Evolutionary conservation across 2,888 invertebrate genomes (phyloP).

Genomic region (Rhagium mordax): DNA sequence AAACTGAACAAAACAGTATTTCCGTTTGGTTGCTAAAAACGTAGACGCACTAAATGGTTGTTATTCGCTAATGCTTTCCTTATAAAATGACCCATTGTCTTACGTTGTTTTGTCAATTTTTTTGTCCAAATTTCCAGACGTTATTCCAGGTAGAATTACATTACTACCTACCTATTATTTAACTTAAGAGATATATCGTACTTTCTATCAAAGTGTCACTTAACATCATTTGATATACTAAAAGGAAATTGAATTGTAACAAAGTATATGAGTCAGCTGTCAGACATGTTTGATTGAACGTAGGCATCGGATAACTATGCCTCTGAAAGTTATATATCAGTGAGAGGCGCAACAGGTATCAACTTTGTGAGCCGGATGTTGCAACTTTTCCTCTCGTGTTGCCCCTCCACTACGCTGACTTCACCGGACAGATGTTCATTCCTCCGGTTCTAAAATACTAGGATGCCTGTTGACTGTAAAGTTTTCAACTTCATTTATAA

Average conservation of each 20-base stretch:
- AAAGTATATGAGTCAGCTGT: constrained; percentile 35
- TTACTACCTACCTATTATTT: background rate
- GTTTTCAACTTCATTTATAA: too few relatives aligned
- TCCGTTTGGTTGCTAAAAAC: too few relatives aligned
- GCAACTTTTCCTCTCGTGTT: constrained; percentile 47
- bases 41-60: too few relatives aligned
- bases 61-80: too few relatives aligned
- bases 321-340: constrained; percentile 42
- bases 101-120: too few relatives aligned
- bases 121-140: too few relatives aligned
- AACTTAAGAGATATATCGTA: background rate
- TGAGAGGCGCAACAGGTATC: constrained; percentile 53
- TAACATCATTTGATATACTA: constrained; percentile 15
- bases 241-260: constrained; percentile 30
- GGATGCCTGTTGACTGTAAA: too few relatives aligned
- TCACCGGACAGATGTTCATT: constrained; percentile 31
- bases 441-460: constrained; percentile 28
- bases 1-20: too few relatives aligned
- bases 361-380: constrained; percentile 40
- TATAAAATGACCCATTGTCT: too few relatives aligned
- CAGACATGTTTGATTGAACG: constrained; percentile 38
- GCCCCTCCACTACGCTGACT: background rate
- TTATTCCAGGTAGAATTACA: background rate
- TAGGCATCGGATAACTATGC: constrained; percentile 26
- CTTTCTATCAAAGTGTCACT: constrained; percentile 17